Evolutionary conservation across 2,888 invertebrate genomes (phyloP).

Genomic region (Chironomus riparius): DNA sequence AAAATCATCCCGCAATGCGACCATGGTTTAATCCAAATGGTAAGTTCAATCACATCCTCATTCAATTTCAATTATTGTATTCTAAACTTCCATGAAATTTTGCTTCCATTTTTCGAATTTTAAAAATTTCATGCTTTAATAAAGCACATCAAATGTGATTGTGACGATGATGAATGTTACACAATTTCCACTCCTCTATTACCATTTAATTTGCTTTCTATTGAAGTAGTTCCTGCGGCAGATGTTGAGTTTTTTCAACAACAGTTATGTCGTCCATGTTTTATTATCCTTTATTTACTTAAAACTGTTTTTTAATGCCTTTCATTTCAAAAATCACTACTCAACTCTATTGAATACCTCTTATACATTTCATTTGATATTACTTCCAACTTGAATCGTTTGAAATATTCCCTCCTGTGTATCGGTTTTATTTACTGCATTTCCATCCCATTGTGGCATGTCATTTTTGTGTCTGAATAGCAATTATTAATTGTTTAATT

Average conservation of each 20-base stretch:
- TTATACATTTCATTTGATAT: too few relatives aligned
- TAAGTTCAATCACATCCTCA: not conserved
- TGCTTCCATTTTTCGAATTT: not conserved
- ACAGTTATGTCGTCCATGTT: too few relatives aligned
- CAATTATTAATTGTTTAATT: not conserved
- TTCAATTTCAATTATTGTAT: not conserved
- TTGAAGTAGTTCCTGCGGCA: too few relatives aligned
- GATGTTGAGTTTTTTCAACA: too few relatives aligned
- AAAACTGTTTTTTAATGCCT: too few relatives aligned
- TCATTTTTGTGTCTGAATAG: not conserved
- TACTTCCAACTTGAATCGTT: too few relatives aligned
- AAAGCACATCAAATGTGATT: not conserved
- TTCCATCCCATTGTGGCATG: not conserved
- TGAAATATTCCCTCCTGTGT: not conserved
- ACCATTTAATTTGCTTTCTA: not conserved
- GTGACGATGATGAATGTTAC: slow-evolving; percentile 1
- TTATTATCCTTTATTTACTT: too few relatives aligned
- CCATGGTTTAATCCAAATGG: slow-evolving; percentile 20
- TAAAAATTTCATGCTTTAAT: not conserved
- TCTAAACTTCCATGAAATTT: not conserved
- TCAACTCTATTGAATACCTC: too few relatives aligned
- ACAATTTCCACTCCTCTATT: not conserved
- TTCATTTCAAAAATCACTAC: too few relatives aligned
- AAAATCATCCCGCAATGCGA: slow-evolving; percentile 23
- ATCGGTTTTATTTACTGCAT: not conserved